Evolutionary conservation across 2,113 vertebrate genomes (phyloP).

Genomic region (Ellobius talpinus): DNA sequence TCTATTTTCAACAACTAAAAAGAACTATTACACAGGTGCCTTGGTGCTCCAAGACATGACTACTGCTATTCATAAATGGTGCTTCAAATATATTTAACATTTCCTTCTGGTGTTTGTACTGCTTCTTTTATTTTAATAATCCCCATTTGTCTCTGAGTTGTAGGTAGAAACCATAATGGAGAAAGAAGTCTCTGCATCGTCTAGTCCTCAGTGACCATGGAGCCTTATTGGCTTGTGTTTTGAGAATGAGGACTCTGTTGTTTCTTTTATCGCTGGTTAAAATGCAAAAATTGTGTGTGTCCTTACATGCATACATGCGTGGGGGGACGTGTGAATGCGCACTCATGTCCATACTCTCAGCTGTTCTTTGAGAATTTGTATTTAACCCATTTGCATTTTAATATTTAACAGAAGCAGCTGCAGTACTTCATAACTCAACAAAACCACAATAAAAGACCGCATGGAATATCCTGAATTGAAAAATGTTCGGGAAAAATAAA

Average conservation of each 20-base stretch:
- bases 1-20: neutral
- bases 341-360: neutral
- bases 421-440: neutral
- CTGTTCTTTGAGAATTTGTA: neutral
- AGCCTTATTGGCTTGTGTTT: neutral
- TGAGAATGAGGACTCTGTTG: neutral
- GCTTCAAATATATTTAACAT: neutral
- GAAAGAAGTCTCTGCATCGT: neutral
- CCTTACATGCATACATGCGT: rapidly evolving
- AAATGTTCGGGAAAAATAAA: neutral
- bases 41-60: neutral
- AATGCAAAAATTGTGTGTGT: neutral
- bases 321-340: rapidly evolving
- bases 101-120: neutral
- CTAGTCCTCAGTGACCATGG: neutral
- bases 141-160: neutral
- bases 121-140: neutral
- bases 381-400: neutral
- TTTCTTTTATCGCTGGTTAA: neutral
- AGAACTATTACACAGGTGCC: neutral
- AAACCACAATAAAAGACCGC: neutral
- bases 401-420: neutral
- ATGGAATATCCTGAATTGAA: neutral
- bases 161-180: no score
- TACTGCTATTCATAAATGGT: neutral